Percentiles rank a stretch among this genome's conserved stretches.
Evolutionary conservation across 23 tunicate species (phyloP).

Genomic region (Trididemnum clinides): DNA sequence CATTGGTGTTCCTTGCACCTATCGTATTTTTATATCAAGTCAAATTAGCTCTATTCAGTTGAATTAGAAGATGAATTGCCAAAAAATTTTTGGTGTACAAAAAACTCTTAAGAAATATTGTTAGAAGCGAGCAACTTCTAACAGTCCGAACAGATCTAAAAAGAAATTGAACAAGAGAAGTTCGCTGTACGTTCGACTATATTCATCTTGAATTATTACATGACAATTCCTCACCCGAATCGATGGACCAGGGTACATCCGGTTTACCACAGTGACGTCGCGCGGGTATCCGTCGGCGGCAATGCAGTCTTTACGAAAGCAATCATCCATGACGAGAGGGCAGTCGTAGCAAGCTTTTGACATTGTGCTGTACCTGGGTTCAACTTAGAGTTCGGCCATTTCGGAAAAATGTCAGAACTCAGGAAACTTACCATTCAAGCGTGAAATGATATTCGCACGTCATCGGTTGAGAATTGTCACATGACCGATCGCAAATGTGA

Average conservation of each 20-base stretch:
- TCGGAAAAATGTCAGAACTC: too few species aligned
- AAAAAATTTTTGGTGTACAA: too few species aligned
- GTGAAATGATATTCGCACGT: slow-evolving; percentile 77
- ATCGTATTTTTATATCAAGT: too few species aligned
- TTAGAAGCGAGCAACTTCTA: too few species aligned
- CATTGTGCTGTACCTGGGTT: slow-evolving; percentile 80
- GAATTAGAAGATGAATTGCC: too few species aligned
- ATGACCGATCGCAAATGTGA: slow-evolving; percentile 80
- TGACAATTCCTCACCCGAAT: slow-evolving; percentile 68
- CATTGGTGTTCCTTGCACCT: too few species aligned
- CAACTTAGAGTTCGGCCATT: not conserved
- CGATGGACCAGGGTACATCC: slow-evolving; percentile 70
- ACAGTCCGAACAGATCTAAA: too few species aligned
- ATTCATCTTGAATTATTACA: too few species aligned
- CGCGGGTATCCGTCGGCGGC: slow-evolving; percentile 83
- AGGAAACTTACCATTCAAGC: slow-evolving; percentile 87
- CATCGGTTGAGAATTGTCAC: slow-evolving; percentile 51
- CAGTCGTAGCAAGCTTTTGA: slow-evolving; percentile 93
- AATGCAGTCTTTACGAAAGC: slow-evolving; percentile 69
- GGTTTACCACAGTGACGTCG: slow-evolving; percentile 67
- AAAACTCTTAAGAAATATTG: too few species aligned
- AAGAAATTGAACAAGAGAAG: too few species aligned
- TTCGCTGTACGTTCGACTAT: too few species aligned
- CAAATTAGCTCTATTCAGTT: too few species aligned
- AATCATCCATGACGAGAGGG: slow-evolving; percentile 57